phyloP scores from a whole-genome alignment of 2,888 invertebrate genomes.

The Plusia festucae region DNA sequence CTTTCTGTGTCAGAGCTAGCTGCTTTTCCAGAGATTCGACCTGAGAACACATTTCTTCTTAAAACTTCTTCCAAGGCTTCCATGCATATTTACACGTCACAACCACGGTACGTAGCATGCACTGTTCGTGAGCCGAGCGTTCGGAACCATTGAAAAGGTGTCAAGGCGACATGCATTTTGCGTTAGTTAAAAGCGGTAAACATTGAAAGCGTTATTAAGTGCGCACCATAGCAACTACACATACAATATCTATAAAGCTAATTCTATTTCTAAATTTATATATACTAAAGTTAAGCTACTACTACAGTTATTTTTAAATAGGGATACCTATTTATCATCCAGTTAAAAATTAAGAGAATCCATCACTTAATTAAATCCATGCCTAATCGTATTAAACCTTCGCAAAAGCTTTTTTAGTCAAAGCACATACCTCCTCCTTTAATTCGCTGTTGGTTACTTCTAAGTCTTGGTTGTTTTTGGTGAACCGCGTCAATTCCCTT shows the following conservation, averaged over 20 bases:
- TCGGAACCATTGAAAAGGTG: slow-evolving; percentile 54
- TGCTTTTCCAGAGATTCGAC: slow-evolving; percentile 90
- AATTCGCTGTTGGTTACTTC: slow-evolving; percentile 92
- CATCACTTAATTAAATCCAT: slow-evolving; percentile 25
- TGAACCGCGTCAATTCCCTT: slow-evolving; percentile 85
- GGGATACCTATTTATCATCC: slow-evolving; percentile 23
- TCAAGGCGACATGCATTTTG: slow-evolving; percentile 69
- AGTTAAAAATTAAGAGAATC: slow-evolving; percentile 27
- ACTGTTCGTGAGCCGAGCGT: slow-evolving; percentile 71
- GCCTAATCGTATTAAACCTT: slow-evolving; percentile 18
- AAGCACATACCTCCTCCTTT: slow-evolving; percentile 90
- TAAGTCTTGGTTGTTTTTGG: slow-evolving; percentile 90
- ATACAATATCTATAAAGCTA: slow-evolving; percentile 42
- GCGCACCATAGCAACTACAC: slow-evolving; percentile 65
- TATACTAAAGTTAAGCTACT: slow-evolving; percentile 17
- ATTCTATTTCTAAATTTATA: slow-evolving; percentile 26
- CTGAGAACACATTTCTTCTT: slow-evolving; percentile 87
- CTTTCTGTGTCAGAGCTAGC: slow-evolving; percentile 87
- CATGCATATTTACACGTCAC: slow-evolving; percentile 81
- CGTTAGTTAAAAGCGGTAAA: slow-evolving; percentile 60
- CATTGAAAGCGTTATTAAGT: slow-evolving; percentile 68
- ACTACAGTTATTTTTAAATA: slow-evolving; percentile 11
- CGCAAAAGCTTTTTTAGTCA: slow-evolving; percentile 7
- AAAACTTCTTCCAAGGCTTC: slow-evolving; percentile 72
- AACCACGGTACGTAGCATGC: slow-evolving; percentile 72